Evolutionary conservation across 2,113 vertebrate genomes (phyloP), one percentile per base, ranked within the genome.

Genomic region (Otus sunia): DNA sequence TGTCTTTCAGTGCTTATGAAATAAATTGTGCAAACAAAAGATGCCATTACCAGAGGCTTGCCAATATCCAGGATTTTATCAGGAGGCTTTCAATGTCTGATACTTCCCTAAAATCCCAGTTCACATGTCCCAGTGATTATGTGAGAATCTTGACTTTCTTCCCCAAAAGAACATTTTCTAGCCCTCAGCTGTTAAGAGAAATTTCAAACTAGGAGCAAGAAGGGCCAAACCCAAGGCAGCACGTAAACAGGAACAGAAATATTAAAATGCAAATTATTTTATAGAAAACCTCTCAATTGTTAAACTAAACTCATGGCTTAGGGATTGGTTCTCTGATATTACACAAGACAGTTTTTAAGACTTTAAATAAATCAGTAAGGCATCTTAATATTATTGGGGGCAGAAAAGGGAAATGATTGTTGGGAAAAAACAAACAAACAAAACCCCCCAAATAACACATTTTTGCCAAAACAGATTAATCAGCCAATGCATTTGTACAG

Each of bases 1-100:
- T 72, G 37, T 76, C 55, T 29, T 91, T 41, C 41, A 63, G 5
- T 50, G 43, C 30, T 67, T 43, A 43, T 20, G 10, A 90, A 88
- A 90, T 69, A 88, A 58, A 88, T 16, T 41, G 88, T 73, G 76
- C 76, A 92, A 95, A 62, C n/a, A 85, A 67, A 87, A 87, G 36
- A 69, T 21, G n/a, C 12, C 36, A 53, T 37, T 58, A 53, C 11
- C 27, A 88, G n/a, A 82, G 12, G 27, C 29, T 84, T 0, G 1
- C 37, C 68, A 64, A n/a, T 55, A 90, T 18, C 15, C 25, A 92
- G 21, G 52, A 67, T 86, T 92, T 84, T 74, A 84, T 63, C 47
- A 55, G n/a, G 10, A 64, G 37, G 67, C 39, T 92, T 93, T 76
- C 41, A 59, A 30, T 18, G 16, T 39, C 83, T 67, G 37, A 34